Evolutionary conservation across 2,113 vertebrate genomes (phyloP).

Genomic region (Siniperca knerii): DNA sequence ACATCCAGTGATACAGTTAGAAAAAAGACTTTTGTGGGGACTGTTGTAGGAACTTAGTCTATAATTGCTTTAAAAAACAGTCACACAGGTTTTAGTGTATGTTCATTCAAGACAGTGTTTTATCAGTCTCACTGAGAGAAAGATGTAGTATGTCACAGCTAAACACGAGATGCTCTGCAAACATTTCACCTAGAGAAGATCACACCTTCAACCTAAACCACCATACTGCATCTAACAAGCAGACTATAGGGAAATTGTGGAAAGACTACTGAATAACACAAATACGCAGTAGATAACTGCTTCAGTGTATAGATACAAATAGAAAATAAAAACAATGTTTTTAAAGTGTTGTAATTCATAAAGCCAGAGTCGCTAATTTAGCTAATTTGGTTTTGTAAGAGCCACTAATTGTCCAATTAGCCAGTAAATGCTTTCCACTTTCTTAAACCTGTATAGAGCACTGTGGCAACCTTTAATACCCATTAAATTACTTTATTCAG

Average conservation of each 20-base stretch:
- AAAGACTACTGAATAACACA: background rate
- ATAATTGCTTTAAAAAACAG: slow-evolving; percentile 16
- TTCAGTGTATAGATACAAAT: background rate
- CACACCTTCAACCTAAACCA: slow-evolving; percentile 29
- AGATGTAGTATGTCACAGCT: slow-evolving; percentile 83
- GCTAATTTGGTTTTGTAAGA: too few relatives aligned
- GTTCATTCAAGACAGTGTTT: slow-evolving; percentile 34
- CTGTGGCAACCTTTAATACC: background rate
- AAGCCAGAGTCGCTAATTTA: background rate
- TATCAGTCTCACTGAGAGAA: slow-evolving; percentile 62
- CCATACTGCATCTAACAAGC: background rate
- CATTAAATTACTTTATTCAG: background rate
- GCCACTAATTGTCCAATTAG: background rate
- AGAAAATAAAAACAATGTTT: background rate
- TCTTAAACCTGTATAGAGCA: background rate
- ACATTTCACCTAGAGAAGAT: slow-evolving; percentile 73
- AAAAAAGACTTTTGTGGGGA: background rate
- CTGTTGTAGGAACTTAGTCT: background rate
- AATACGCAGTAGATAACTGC: background rate
- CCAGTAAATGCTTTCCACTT: background rate
- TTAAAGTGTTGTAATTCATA: background rate
- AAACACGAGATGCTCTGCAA: slow-evolving; percentile 81
- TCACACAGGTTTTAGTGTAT: slow-evolving; percentile 6
- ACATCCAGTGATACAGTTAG: background rate
- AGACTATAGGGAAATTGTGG: background rate